Evolutionary conservation across 2,888 invertebrate species (phyloP), one percentile per base, ranked within the genome.

Genomic region (Flexamia atlantica): DNA sequence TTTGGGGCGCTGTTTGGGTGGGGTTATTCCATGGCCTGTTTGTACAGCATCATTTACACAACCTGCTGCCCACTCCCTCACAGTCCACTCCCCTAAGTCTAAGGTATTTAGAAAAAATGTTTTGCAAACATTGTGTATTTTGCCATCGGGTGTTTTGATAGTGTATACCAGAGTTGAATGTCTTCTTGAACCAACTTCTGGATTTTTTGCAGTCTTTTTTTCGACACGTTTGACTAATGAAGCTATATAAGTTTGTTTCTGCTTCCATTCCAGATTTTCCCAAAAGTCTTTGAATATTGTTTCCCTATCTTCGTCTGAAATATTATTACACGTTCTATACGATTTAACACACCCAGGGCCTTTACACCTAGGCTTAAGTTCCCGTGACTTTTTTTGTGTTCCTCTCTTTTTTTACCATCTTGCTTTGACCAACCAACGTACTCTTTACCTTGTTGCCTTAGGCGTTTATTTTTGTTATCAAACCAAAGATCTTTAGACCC

Each of bases 101-200:
- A 70, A 70, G 20, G 70, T 70, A 70, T 70, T 28, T 40, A 70
- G 40, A 40, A 70, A 70, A 36, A 70, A 40, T 0, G 36, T 70
- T 20, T 70, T 70, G 23, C 70, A 40, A 20, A 70, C 70, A 0
- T 36, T 20, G 20, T 20, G 36, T 70, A 57, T 36, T 72, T 83
- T 53, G 82, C 83, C 46, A 80, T 83, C 57, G 64, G 83, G 5
- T 68, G 80, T 60, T 36, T 32, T 60, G 74, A 79, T 14, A 83
- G 76, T 53, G 76, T 82, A 68, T 17, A n/a, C 32, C 30, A 30
- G 32, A 23, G 57, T 72, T 72, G 30, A 76, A 17, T 76, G 28
- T 46, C 17, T 1, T 23, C 76, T 14, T 50, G 68, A 68, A 17
- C 4, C 40, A 7, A 32, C 32, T 68, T 30, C 32, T 68, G 68